Evolutionary conservation across 2,888 invertebrate genomes (phyloP).

Genomic region (Apantesis nais): DNA sequence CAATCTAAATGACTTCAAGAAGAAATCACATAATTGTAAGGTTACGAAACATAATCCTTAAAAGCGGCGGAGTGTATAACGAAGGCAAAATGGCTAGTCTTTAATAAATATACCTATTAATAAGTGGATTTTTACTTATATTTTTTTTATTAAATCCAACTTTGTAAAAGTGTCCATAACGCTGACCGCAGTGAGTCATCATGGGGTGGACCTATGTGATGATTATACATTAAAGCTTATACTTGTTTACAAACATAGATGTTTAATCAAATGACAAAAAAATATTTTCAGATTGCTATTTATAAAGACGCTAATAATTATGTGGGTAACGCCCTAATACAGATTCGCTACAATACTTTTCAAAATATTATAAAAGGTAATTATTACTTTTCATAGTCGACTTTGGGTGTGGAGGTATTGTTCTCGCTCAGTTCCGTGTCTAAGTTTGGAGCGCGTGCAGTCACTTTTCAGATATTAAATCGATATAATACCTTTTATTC

Average conservation of each 20-base stretch:
- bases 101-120: no score
- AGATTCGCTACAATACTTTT: not conserved
- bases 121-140: no score
- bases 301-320: not conserved
- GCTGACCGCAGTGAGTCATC: no score
- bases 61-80: no score
- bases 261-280: not conserved
- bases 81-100: no score
- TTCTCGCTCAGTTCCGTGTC: not conserved
- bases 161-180: not conserved
- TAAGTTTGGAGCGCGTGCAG: not conserved
- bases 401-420: not conserved
- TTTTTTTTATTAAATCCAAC: no score
- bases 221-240: not conserved
- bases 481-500: not conserved
- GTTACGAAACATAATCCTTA: no score
- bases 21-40: no score
- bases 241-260: not conserved
- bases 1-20: no score
- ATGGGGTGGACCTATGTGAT: no score
- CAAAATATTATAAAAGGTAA: not conserved
- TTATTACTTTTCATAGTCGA: not conserved
- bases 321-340: slow-evolving; percentile 1
- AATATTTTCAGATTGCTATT: slow-evolving; percentile 1
- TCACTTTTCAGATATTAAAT: not conserved